Conservation (phyloP, 2,113 vertebrate genomes). For the Erinaceus europaeus region DNA sequence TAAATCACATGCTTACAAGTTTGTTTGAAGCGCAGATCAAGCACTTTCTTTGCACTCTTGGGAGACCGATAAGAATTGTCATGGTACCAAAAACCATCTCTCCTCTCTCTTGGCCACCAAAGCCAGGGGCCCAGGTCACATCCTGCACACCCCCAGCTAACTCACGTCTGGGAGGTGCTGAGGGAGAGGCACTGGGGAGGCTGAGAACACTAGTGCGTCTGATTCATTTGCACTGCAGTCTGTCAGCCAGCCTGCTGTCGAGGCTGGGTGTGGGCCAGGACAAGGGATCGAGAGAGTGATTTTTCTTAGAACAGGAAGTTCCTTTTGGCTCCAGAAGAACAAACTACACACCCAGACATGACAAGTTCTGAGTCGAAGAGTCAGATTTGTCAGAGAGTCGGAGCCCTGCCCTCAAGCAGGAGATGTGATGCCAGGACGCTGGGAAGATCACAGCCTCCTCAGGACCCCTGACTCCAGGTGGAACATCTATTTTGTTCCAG, state of each 20-base stretch:
- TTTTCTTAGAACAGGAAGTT: constrained; percentile 58
- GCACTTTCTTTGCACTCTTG: neutral
- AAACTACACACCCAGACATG: neutral
- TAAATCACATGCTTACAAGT: neutral
- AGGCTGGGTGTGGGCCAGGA: constrained; percentile 19
- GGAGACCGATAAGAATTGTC: neutral
- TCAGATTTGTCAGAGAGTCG: neutral
- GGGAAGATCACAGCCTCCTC: neutral
- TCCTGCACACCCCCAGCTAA: constrained; percentile 8
- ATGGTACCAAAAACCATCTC: neutral
- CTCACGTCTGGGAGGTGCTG: constrained; percentile 2
- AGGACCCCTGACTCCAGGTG: neutral
- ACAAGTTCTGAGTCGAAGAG: neutral
- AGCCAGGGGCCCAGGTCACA: constrained; percentile 2
- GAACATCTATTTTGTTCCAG: neutral
- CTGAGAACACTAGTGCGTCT: constrained; percentile 6
- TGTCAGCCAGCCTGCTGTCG: neutral
- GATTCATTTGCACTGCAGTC: neutral
- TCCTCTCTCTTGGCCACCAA: neutral
- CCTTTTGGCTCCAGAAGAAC: constrained; percentile 18
- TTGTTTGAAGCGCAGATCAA: neutral
- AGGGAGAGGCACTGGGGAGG: constrained; percentile 5
- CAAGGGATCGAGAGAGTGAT: neutral
- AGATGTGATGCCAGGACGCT: neutral
- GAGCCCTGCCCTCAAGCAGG: neutral